Base-by-base conservation (phyloP, 1,140 invertebrate species). In the Drusus annulatus region DNA sequence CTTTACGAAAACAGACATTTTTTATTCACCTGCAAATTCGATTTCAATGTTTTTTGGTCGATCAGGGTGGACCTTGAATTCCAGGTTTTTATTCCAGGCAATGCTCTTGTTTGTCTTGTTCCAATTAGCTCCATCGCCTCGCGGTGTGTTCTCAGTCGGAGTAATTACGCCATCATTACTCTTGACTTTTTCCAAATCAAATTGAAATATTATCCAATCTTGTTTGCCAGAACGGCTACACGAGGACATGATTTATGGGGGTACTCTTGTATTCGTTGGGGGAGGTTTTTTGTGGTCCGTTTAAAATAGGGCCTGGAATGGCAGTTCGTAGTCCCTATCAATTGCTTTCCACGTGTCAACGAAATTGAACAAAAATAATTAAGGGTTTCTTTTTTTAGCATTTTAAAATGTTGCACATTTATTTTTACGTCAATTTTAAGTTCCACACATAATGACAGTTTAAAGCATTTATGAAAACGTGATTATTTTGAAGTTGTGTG, bases 141-240 rank as follows among this genome's bases (percentile, higher is more conserved):
- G 56, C 17, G 17, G 17, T 60, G 56, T 60, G 17, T 60, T 19
- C 17, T 17, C 56, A 45, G 56, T 7, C 16, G 56, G 56, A 36
- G 52, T 56, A 36, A 76, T 76, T 76, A 76, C 25, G 28, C 54
- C 19, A 62, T 60, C 23, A 76, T 76, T 60, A 76, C 54, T n/a
- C 25, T 76, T 56, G 74, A 76, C 74, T 76, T 76, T 76, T 45
- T 76, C 17, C 54, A 76, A 60, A 60, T 76, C 74, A 76, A 17
- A 60, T 62, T 76, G 74, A 76, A 76, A 76, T 76, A 76, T 76
- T 60, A 76, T 60, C 74, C 56, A 76, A 76, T 76, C 56, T 36
- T 60, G 71, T 76, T 28, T 60, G n/a, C 31, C 31, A 16, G 28
- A 17, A 17, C 45, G 21, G 23, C 7, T 13, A 17, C 68, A 1